Evolutionary conservation across 2,797 vertebrate species (phyloP), one percentile per base, ranked within the genome.

Genomic region (Sardinella longiceps): DNA sequence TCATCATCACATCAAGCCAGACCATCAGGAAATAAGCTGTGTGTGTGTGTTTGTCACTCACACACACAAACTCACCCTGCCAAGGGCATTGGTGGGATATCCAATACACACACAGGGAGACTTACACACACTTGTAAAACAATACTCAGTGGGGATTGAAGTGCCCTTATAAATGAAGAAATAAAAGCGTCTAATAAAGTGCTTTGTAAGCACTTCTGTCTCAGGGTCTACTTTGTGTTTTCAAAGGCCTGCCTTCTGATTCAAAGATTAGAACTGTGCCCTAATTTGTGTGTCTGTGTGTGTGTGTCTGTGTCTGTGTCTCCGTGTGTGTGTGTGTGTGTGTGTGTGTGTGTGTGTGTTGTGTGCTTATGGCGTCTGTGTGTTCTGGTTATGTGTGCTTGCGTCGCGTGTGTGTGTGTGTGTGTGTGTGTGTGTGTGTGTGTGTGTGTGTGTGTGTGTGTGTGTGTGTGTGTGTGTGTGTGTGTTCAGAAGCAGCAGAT

Each of bases 401-500:
- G n/a, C n/a, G n/a, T n/a, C n/a, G n/a, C n/a, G n/a, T n/a, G n/a
- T n/a, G n/a, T 60, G 0, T 60, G 12, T 60, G 18, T 25, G 9
- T 28, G n/a, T 63, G 58, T 63, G 9, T 51, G 9, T 60, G 58
- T 63, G 58, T 63, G 58, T 25, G n/a, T 63, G 58, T 10, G n/a
- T 63, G 56, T 58, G 18, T 1, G 10, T 66, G 58, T 60, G 5
- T 12, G 5, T 28, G 37, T 1, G 14, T 48, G 0, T 37, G 77
- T 85, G 30, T 74, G 53, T 81, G 45, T 82, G 66, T 60, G 70
- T 81, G 74, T 83, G 43, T 84, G 45, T 84, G 28, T 88, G 70
- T 86, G 20, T 86, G 60, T 63, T 14, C 91, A 99, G 98, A 99
- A 93, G 97, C 98, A 45, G 97, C 96, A 84, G 98, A 99, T 90